phyloP scores from a whole-genome alignment of 2,113 vertebrate species.

The Geococcyx californianus region DNA sequence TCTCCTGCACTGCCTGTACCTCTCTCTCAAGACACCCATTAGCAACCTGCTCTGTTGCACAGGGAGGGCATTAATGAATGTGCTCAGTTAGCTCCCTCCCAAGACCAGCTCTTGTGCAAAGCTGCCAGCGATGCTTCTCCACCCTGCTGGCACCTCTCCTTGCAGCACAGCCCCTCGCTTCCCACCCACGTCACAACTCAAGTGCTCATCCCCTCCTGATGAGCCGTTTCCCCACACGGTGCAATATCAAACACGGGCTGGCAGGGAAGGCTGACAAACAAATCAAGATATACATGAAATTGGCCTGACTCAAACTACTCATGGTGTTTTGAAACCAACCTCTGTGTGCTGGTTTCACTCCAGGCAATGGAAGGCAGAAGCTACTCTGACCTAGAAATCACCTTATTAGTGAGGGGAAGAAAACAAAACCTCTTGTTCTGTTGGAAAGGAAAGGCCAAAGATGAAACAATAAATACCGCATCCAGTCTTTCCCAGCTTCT shows the following conservation, averaged over 20 bases:
- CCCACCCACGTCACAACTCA: not conserved
- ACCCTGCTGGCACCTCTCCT: not conserved
- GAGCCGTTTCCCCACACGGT: not conserved
- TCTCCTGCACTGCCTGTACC: not conserved
- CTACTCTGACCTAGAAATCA: not conserved
- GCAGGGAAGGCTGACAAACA: not conserved
- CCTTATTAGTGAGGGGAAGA: not conserved
- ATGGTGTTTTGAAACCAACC: not conserved
- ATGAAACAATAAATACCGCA: not conserved
- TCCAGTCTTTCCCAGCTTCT: not conserved
- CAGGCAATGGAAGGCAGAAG: not conserved
- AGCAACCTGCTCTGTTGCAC: not conserved
- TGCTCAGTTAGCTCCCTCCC: not conserved
- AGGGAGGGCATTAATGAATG: not conserved
- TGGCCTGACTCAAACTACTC: accelerated
- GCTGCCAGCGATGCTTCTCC: not conserved
- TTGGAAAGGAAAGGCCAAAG: not conserved
- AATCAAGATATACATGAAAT: accelerated
- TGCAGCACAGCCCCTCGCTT: not conserved
- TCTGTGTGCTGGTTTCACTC: not conserved
- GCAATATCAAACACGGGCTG: not conserved
- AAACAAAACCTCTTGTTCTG: not conserved
- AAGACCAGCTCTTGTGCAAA: not conserved
- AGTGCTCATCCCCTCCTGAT: not conserved
- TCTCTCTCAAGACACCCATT: not conserved